Base-by-base conservation (phyloP, 2,888 invertebrate genomes). In the Elegia similella region DNA sequence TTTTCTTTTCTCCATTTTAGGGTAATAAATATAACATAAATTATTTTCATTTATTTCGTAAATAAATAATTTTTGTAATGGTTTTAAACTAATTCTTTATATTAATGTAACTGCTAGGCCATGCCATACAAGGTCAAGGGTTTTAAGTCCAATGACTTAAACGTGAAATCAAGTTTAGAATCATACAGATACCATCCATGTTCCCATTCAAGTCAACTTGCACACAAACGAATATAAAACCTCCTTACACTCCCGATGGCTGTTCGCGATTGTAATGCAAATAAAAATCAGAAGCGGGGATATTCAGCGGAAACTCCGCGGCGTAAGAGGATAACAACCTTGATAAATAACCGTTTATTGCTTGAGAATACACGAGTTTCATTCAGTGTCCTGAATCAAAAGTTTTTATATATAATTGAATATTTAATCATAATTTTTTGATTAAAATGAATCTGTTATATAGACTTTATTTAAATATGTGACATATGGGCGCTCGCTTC, bases 331-430 rank as follows among this genome's bases (percentile, higher is more conserved):
- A 54, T 54, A 54, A 30, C 32, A 12, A n/a, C 15, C 43, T 42
- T 15, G 50, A 50, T 34, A 50, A 50, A 50, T 54, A 54, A 57
- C 47, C 47, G 53, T 55, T 57, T 80, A 85, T 85, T 84, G 81
- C 83, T 84, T 82, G 84, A 83, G 81, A 82, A 82, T 82, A 85
- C 84, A 84, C 86, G 75, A 58, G 55, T 38, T 50, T 50, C 32
- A 15, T 17, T 34, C n/a, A 29, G 12, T 23, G 2, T 23, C 23
- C 23, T 23, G 23, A 5, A 23, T 23, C 23, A 23, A 23, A 23
- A 23, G 23, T 23, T 23, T 2, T 23, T 3, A 23, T 23, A 23
- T 23, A 23, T 23, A 2, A 23, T 23, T 5, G 5, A 5, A 23
- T 23, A 23, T 3, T 23, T 23, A 2, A 23, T 23, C 23, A 23